Evolutionary conservation across 2,888 invertebrate species (phyloP).

Genomic region (Meandrusa payeni): DNA sequence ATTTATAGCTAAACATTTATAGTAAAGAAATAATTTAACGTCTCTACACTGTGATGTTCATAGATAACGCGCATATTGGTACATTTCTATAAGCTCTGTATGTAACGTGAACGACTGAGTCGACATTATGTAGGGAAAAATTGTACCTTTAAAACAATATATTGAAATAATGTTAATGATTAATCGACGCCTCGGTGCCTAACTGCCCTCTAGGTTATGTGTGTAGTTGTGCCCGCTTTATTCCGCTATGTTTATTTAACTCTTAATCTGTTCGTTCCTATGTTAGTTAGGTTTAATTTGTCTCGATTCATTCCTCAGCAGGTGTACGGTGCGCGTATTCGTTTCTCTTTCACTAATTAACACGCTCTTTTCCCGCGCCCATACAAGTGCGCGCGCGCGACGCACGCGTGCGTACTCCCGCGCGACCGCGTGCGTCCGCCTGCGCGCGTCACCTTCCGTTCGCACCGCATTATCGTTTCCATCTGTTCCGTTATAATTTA

Average conservation of each 20-base stretch:
- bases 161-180: slow-evolving; percentile 52
- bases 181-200: slow-evolving; percentile 60
- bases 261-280: slow-evolving; percentile 58
- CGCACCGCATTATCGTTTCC: slow-evolving; percentile 41
- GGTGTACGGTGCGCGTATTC: slow-evolving; percentile 36
- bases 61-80: slow-evolving; percentile 68
- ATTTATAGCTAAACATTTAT: slow-evolving; percentile 65
- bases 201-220: slow-evolving; percentile 67
- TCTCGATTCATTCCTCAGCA: slow-evolving; percentile 70
- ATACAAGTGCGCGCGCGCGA: slow-evolving; percentile 22
- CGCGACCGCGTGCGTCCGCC: slow-evolving; percentile 23
- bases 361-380: slow-evolving; percentile 32
- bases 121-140: slow-evolving; percentile 63
- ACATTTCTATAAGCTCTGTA: slow-evolving; percentile 71
- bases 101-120: slow-evolving; percentile 66
- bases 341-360: slow-evolving; percentile 36
- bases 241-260: slow-evolving; percentile 1
- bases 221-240: slow-evolving; percentile 50
- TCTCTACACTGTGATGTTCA: slow-evolving; percentile 76
- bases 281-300: slow-evolving; percentile 71
- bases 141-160: slow-evolving; percentile 59
- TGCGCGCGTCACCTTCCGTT: neutral
- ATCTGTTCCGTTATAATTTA: slow-evolving; percentile 52
- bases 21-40: slow-evolving; percentile 44
- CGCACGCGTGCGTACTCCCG: slow-evolving; percentile 25